Evolutionary conservation across 2,113 vertebrate genomes (phyloP).

Genomic region (Leucopternis melanops): DNA sequence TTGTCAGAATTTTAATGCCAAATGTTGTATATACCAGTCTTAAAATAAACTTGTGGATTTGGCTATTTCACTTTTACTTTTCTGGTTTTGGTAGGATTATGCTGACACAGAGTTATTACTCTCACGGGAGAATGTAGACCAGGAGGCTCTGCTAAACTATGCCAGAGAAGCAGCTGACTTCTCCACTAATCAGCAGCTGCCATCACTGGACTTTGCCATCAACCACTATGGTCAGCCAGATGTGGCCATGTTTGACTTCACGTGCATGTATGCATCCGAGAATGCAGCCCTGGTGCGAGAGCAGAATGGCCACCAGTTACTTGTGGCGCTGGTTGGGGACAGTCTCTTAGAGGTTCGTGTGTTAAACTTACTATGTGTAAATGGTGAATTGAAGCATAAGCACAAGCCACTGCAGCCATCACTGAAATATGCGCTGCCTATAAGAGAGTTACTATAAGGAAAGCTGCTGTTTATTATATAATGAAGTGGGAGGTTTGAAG

Average conservation of each 20-base stretch:
- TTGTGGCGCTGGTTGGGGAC: conserved; percentile 93
- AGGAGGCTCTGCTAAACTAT: conserved; percentile 88
- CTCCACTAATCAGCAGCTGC: conserved; percentile 95
- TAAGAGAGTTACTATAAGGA: background rate
- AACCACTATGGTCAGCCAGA: conserved; percentile 98
- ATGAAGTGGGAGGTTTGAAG: background rate
- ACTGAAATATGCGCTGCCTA: rapidly evolving
- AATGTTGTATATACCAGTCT: background rate
- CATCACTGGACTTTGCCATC: conserved; percentile 92
- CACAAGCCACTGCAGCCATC: background rate
- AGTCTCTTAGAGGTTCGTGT: conserved; percentile 91
- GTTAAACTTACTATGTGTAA: rapidly evolving
- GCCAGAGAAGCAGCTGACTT: conserved; percentile 93
- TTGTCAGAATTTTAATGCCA: background rate
- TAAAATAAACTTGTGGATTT: background rate
- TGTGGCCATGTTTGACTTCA: conserved; percentile 99
- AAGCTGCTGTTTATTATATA: background rate
- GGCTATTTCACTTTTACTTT: background rate
- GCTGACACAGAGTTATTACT: conserved; percentile 90
- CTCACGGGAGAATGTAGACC: conserved; percentile 94
- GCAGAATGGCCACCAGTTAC: conserved; percentile 83
- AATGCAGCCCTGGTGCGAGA: conserved; percentile 93
- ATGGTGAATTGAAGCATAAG: background rate
- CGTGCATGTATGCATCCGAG: conserved; percentile 97
- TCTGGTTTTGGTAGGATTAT: conserved; percentile 80